Conservation (phyloP, 2,888 invertebrate species). For the Baronia brevicornis region DNA sequence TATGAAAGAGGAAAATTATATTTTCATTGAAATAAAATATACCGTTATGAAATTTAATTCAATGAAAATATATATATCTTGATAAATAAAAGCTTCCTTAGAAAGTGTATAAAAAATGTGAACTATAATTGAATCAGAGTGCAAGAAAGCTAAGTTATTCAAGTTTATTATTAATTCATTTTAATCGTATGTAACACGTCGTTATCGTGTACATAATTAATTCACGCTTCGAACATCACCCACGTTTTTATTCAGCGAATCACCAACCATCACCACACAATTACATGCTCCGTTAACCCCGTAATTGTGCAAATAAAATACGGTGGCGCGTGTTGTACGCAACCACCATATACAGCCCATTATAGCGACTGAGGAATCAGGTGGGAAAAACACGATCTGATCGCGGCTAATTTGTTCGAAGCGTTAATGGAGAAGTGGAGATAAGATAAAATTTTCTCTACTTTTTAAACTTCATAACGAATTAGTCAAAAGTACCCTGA, state of each 20-base stretch:
- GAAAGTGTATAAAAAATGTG: no score
- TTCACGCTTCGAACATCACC: conserved; percentile 3
- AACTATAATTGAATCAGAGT: no score
- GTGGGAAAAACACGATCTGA: conserved; percentile 4
- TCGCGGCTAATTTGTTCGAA: conserved; percentile 13
- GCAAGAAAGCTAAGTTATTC: no score
- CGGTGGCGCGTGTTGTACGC: conserved; percentile 4
- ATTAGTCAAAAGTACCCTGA: no score
- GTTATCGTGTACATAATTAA: not conserved
- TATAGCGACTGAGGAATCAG: conserved; percentile 3
- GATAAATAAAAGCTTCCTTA: no score
- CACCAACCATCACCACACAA: conserved; percentile 39
- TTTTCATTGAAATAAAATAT: no score
- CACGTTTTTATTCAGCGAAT: conserved; percentile 26
- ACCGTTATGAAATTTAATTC: no score
- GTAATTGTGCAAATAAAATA: conserved; percentile 48
- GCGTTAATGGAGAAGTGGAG: no score
- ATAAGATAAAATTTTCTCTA: no score
- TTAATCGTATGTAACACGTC: conserved; percentile 9
- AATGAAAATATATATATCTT: no score
- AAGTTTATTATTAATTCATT: not conserved
- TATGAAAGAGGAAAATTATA: no score
- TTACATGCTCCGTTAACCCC: conserved; percentile 57
- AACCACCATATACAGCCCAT: conserved; percentile 28
- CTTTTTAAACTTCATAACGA: no score